phyloP scores from a whole-genome alignment of 2,888 invertebrate species.

The Limnephilus marmoratus region DNA sequence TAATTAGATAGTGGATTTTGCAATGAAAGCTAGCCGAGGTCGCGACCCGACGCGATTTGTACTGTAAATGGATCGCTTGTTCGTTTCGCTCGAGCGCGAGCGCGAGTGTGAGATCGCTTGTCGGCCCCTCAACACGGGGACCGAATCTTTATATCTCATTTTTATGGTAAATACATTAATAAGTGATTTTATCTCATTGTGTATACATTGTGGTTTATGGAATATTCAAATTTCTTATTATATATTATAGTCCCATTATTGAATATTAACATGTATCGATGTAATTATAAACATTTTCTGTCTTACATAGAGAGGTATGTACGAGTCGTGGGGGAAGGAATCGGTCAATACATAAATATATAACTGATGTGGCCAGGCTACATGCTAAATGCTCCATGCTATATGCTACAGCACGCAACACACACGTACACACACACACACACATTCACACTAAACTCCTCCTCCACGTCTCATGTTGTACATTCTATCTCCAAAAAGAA shows the following conservation, averaged over 20 bases:
- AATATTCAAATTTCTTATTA: conserved; percentile 70
- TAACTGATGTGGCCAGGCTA: not conserved
- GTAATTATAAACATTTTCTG: conserved; percentile 62
- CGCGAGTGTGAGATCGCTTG: conserved; percentile 65
- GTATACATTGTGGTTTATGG: conserved; percentile 68
- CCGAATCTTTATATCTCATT: conserved; percentile 66
- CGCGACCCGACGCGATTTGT: conserved; percentile 25
- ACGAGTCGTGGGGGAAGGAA: conserved; percentile 55
- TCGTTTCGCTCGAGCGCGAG: conserved; percentile 66
- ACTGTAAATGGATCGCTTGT: conserved; percentile 67
- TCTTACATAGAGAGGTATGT: conserved; percentile 61
- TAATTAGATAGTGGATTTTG: conserved; percentile 58
- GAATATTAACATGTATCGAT: conserved; percentile 62
- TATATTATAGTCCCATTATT: conserved; percentile 69
- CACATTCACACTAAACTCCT: not conserved
- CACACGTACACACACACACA: too few species aligned
- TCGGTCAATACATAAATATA: not conserved
- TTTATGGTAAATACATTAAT: conserved; percentile 61
- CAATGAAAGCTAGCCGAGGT: conserved; percentile 49
- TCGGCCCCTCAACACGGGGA: conserved; percentile 69
- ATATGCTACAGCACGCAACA: not conserved
- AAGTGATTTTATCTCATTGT: conserved; percentile 66
- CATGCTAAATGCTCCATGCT: not conserved
- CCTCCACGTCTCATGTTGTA: conserved; percentile 50
- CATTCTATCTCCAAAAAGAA: conserved; percentile 64